Evolutionary conservation across 2,888 invertebrate species (phyloP).

Genomic region (Drosophila pseudotakahashii): DNA sequence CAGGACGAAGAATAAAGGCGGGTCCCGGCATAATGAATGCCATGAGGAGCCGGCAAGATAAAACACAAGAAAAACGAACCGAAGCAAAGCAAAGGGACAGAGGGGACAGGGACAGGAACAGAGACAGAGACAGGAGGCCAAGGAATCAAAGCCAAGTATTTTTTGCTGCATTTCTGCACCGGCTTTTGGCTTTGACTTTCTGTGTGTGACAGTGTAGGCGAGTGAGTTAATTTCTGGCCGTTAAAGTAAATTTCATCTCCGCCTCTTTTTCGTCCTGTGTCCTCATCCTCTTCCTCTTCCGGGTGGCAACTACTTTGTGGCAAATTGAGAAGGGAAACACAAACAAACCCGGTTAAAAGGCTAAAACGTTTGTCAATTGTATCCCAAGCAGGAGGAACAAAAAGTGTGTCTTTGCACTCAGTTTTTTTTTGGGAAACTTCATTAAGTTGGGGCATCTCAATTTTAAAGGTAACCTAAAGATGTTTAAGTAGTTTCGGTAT

Average conservation of each 20-base stretch:
- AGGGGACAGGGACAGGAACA: background rate
- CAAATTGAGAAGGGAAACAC: slow-evolving; percentile 37
- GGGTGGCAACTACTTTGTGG: slow-evolving; percentile 40
- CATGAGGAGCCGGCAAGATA: slow-evolving; percentile 36
- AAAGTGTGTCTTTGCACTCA: slow-evolving; percentile 9
- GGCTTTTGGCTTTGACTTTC: slow-evolving; percentile 28
- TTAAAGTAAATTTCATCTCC: slow-evolving; percentile 37
- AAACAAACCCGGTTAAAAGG: slow-evolving; percentile 33
- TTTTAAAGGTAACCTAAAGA: background rate
- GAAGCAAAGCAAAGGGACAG: slow-evolving; percentile 31
- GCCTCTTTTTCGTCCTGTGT: background rate
- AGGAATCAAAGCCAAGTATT: slow-evolving; percentile 39
- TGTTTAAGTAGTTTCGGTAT: background rate
- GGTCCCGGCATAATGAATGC: slow-evolving; percentile 57
- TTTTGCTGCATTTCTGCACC: slow-evolving; percentile 52
- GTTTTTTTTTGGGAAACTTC: slow-evolving; percentile 1
- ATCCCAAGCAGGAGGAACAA: background rate
- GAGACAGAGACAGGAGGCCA: slow-evolving; percentile 24
- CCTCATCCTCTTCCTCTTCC: slow-evolving; percentile 2
- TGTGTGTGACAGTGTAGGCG: slow-evolving; percentile 34
- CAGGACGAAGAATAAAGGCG: background rate
- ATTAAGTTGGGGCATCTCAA: background rate
- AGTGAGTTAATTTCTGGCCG: slow-evolving; percentile 55
- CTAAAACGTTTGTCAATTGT: slow-evolving; percentile 35
- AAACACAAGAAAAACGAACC: slow-evolving; percentile 29